Conservation (phyloP, 2,888 invertebrate genomes). For the Cetonia aurata region DNA sequence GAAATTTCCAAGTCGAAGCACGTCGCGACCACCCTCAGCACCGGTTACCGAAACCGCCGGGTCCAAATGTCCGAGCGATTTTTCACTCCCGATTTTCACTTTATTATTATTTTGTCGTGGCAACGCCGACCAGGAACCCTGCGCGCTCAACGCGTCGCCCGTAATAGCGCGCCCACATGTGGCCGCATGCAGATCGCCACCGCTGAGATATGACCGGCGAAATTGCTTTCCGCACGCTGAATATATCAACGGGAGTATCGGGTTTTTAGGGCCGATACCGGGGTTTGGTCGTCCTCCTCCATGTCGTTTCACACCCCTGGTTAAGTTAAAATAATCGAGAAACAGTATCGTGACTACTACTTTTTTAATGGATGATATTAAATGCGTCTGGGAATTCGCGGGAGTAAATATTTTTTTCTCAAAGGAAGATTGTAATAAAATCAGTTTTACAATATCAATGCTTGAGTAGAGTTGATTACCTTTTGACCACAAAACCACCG, state of each 20-base stretch:
- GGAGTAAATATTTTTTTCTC: background rate
- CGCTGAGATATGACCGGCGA: constrained; percentile 58
- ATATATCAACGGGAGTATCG: constrained; percentile 37
- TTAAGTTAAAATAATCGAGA: constrained; percentile 20
- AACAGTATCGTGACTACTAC: no score
- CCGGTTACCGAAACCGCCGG: constrained; percentile 59
- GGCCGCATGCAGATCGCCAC: constrained; percentile 64
- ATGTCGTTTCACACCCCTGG: constrained; percentile 18
- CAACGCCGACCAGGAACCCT: constrained; percentile 48
- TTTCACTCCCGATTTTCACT: constrained; percentile 67
- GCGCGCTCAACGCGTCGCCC: constrained; percentile 45
- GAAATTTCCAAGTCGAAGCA: constrained; percentile 52
- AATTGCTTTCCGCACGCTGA: constrained; percentile 54
- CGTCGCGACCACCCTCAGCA: constrained; percentile 64
- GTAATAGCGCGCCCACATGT: constrained; percentile 65
- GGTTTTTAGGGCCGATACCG: constrained; percentile 39
- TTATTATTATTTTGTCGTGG: constrained; percentile 64
- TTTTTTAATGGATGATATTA: no score
- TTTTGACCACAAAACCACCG: no score
- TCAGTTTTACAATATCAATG: no score
- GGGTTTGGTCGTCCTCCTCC: constrained; percentile 25
- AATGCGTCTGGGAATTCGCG: background rate
- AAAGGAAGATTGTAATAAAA: no score
- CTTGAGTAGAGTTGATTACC: no score
- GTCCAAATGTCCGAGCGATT: constrained; percentile 67